Evolutionary conservation across 2,888 invertebrate genomes (phyloP).

Genomic region (Meta bourneti): DNA sequence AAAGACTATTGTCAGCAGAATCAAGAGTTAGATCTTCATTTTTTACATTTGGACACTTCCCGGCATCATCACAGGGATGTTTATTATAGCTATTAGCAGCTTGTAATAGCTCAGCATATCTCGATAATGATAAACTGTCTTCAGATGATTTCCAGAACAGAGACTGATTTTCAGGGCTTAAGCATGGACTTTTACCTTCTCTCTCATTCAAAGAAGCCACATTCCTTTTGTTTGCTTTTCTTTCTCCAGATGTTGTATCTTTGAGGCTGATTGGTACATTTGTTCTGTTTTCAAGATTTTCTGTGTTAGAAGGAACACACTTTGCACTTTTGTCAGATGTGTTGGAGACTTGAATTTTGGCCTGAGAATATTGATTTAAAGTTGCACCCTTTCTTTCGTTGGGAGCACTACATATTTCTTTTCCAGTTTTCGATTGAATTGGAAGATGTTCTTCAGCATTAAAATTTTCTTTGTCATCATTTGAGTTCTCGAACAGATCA

Average conservation of each 20-base stretch:
- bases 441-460: neutral
- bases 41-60: neutral
- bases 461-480: neutral
- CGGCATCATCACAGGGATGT: neutral
- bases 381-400: neutral
- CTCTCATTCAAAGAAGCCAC: neutral
- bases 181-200: neutral
- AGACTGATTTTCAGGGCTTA: constrained; percentile 37
- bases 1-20: constrained; percentile 51
- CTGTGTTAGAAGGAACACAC: neutral
- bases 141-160: constrained; percentile 48
- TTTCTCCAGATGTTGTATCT: neutral
- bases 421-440: neutral
- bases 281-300: neutral
- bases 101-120: neutral
- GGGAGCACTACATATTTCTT: neutral
- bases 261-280: neutral
- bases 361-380: neutral
- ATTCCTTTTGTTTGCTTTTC: neutral
- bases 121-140: neutral
- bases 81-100: neutral
- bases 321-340: neutral
- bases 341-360: neutral
- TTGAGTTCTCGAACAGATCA: constrained; percentile 53
- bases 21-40: constrained; percentile 11